Conservation (phyloP, 2,797 vertebrate genomes). For the Crax fasciolata region DNA sequence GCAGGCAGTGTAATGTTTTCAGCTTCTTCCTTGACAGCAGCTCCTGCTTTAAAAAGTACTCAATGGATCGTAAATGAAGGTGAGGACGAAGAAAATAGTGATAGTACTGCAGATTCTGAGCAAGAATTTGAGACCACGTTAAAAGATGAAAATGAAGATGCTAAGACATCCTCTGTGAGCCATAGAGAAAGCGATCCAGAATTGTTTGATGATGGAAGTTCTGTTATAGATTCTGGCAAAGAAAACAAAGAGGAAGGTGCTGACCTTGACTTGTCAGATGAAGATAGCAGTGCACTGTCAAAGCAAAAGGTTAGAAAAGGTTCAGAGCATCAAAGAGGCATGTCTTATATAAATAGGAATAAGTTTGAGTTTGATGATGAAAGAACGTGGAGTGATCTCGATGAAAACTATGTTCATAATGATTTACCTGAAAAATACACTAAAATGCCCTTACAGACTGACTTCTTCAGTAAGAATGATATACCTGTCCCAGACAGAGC, state of each 20-base stretch:
- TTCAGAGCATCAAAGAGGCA: slow-evolving; percentile 3
- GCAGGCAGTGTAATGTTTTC: not conserved
- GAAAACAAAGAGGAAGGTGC: slow-evolving; percentile 62
- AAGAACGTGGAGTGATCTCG: slow-evolving; percentile 92
- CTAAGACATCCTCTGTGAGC: not conserved
- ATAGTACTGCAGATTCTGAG: slow-evolving; percentile 64
- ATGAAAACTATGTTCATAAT: slow-evolving; percentile 78
- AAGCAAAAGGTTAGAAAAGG: slow-evolving; percentile 47
- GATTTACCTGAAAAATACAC: slow-evolving; percentile 56
- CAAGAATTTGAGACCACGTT: slow-evolving; percentile 70
- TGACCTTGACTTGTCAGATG: slow-evolving; percentile 76
- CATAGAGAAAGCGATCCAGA: slow-evolving; percentile 55
- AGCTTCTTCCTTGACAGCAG: not conserved
- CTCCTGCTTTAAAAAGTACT: slow-evolving; percentile 6
- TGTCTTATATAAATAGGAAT: slow-evolving; percentile 4
- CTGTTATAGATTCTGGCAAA: slow-evolving; percentile 16
- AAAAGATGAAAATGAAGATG: slow-evolving; percentile 41
- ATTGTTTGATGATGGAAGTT: slow-evolving; percentile 43
- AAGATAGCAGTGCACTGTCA: slow-evolving; percentile 73
- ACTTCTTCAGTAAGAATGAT: slow-evolving; percentile 47
- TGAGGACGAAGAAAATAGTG: slow-evolving; percentile 18
- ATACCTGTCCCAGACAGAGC: slow-evolving; percentile 70
- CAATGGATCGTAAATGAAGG: slow-evolving; percentile 49
- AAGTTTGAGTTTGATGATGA: slow-evolving; percentile 92
- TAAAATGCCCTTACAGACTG: slow-evolving; percentile 26